Base-by-base conservation (phyloP, 2,888 invertebrate species). In the Cancer borealis region DNA sequence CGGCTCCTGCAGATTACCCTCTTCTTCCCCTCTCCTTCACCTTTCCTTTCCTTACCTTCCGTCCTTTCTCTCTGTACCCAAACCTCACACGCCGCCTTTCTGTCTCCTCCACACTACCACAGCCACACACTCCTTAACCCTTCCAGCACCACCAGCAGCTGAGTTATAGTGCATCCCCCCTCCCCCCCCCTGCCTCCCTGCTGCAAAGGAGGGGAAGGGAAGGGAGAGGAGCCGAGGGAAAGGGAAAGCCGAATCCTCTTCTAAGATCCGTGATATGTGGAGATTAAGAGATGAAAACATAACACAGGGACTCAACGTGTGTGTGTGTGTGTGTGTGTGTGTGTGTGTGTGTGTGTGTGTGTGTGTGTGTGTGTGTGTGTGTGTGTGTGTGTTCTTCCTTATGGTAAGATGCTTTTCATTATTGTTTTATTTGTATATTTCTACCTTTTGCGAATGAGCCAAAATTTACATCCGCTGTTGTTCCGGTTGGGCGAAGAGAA, bases 291-390 rank as follows among this genome's bases (percentile, higher is more conserved):
- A 79, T 79, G 30, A 79, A 79, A 79, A 79, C 79, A 79, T 79
- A 79, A 79, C 79, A 26, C 79, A 79, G 79, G 30, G 12, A 10
- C 79, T 79, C 79, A 14, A 8, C 73, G 73, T 73, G 79, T 79
- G 79, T 79, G 79, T 79, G 79, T 79, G 79, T 79, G 79, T 79
- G 79, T 79, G 79, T 79, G 79, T 79, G 79, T 79, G 79, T 79
- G 79, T 79, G 79, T 79, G 79, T 79, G 79, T 79, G 30, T 79
- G 79, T 79, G 79, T 79, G 79, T 79, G 79, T 79, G 79, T 79
- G 79, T 79, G 79, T 79, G 79, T 79, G 79, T 79, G 79, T 79
- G 79, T 79, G 79, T 79, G 79, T 79, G 79, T 79, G 79, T 79
- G 79, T 26, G 79, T 26, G 26, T 79, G 26, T 79, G n/a, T 79